Percentiles rank a stretch among this genome's conserved stretches.
These are phyloP conservation scores for Oikopleura dioica DNA, from an alignment of 23 tunicate genomes.

Conservation along the genomic window DNA sequence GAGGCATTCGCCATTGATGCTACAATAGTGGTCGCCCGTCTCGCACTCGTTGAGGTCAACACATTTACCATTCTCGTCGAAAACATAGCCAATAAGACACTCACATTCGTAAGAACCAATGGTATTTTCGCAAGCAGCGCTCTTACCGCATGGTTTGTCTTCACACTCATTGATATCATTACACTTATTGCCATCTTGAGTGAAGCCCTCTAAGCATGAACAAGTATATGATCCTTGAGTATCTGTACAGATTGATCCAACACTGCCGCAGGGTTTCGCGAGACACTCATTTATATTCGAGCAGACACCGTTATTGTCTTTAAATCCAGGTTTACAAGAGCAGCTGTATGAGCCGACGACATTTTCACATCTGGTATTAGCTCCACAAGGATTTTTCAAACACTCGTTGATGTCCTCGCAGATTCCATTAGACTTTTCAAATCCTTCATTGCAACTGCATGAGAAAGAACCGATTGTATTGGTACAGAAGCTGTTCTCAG, in stretches of 20 bases:
- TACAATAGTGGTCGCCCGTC: not conserved
- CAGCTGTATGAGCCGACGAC: slow-evolving; percentile 12
- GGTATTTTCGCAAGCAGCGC: slow-evolving; percentile 16
- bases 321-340: slow-evolving; percentile 16
- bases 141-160: not conserved
- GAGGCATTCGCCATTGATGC: not conserved
- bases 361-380: slow-evolving; percentile 12
- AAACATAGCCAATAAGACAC: slow-evolving; percentile 17
- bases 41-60: slow-evolving; percentile 11
- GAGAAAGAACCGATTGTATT: not conserved
- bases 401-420: slow-evolving; percentile 20
- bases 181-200: not conserved
- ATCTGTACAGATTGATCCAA: not conserved
- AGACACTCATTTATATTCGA: too few species aligned
- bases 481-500: not conserved
- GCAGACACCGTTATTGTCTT: too few species aligned
- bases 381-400: slow-evolving; percentile 15
- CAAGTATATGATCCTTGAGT: not conserved
- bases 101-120: slow-evolving; percentile 22
- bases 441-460: slow-evolving; percentile 1
- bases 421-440: not conserved
- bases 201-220: not conserved
- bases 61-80: not conserved
- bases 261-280: not conserved
- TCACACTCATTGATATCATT: slow-evolving; percentile 14